phyloP scores from a whole-genome alignment of 2,113 vertebrate species.

The Fregetta grallaria region DNA sequence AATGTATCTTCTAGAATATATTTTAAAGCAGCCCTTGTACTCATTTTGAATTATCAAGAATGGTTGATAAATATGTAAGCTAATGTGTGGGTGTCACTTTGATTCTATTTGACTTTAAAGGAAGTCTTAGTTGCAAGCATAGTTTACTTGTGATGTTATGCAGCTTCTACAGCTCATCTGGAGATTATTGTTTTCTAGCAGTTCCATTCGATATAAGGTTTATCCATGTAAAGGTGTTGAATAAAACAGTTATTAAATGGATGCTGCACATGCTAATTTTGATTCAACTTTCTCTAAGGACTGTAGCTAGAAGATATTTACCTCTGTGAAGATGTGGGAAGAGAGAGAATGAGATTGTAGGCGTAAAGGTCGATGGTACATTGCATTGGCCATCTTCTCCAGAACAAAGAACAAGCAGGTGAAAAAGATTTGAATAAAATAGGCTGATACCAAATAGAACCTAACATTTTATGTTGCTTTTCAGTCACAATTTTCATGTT shows the following conservation, averaged over 20 bases:
- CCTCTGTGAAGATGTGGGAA: background rate
- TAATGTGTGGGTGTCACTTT: background rate
- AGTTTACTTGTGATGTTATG: background rate
- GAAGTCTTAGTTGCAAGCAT: background rate
- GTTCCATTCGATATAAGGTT: background rate
- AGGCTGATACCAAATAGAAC: background rate
- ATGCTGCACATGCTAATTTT: background rate
- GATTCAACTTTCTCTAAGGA: background rate
- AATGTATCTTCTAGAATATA: background rate
- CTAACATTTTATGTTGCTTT: background rate
- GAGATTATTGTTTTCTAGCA: background rate
- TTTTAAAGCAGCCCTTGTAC: background rate
- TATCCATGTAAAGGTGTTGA: background rate
- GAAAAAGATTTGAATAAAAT: background rate
- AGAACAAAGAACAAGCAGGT: background rate
- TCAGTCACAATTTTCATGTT: background rate
- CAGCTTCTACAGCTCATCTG: background rate
- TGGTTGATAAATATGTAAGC: background rate
- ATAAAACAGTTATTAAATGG: slow-evolving; percentile 4
- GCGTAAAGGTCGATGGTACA: background rate
- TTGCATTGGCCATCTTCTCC: background rate
- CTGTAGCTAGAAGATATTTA: background rate
- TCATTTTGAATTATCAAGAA: background rate
- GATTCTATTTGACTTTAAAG: background rate
- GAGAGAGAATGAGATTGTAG: background rate